phyloP scores from a whole-genome alignment of 2,113 vertebrate species.

The Sander lucioperca region DNA sequence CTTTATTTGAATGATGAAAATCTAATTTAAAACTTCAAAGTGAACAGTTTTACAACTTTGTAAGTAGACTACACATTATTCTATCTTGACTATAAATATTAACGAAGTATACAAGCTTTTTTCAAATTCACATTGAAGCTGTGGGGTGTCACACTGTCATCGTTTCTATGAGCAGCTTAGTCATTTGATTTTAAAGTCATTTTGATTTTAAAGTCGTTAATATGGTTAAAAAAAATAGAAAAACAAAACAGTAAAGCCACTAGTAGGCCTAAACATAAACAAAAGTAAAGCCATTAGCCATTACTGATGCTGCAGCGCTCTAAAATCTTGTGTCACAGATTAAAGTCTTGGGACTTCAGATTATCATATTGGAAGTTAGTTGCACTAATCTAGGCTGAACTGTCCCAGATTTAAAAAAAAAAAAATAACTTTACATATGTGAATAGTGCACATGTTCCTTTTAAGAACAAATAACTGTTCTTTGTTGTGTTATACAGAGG shows the following conservation, averaged over 20 bases:
- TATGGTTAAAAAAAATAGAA: background rate
- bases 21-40: background rate
- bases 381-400: constrained; percentile 20
- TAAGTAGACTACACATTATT: background rate
- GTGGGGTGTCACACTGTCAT: background rate
- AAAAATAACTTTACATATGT: background rate
- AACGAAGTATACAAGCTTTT: background rate
- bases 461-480: constrained; percentile 40
- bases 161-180: background rate
- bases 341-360: constrained; percentile 18
- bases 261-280: background rate
- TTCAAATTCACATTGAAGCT: constrained; percentile 4
- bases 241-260: background rate
- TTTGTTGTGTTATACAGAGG: constrained; percentile 41
- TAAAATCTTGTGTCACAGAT: constrained; percentile 22
- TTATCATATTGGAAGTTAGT: constrained; percentile 28
- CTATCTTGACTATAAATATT: background rate
- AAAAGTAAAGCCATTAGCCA: constrained; percentile 16
- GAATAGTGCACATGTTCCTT: constrained; percentile 30
- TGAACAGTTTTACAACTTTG: background rate
- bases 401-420: constrained; percentile 30
- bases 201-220: no score
- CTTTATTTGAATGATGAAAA: constrained; percentile 14
- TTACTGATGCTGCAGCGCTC: background rate
- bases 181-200: constrained; percentile 18